A percentile compares a stretch with the other conserved stretches of the same genome.
Conservation (phyloP, 2,888 invertebrate genomes). For the Monopis laevigella region DNA sequence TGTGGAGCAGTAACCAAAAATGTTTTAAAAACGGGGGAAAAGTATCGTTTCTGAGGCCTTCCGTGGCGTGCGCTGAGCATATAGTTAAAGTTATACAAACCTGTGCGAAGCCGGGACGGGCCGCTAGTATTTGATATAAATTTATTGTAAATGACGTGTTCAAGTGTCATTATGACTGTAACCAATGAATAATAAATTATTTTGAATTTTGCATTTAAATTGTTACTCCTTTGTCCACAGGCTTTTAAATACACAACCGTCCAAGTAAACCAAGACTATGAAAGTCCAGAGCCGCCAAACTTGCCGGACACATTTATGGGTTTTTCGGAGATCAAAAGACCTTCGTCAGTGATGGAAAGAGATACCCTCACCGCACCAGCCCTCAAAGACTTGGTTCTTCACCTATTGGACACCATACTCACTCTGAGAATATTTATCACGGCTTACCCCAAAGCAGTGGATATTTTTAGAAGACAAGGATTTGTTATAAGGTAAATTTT, state of each 20-base stretch:
- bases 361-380: constrained; percentile 48
- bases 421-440: constrained; percentile 76
- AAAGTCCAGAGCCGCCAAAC: constrained; percentile 47
- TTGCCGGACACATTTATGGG: constrained; percentile 57
- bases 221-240: constrained; percentile 26
- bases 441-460: constrained; percentile 66
- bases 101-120: too few species aligned
- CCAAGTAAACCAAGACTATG: constrained; percentile 60
- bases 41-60: too few species aligned
- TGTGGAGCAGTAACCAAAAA: too few species aligned
- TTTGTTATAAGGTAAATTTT: constrained; percentile 63
- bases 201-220: neutral
- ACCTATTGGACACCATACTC: constrained; percentile 74
- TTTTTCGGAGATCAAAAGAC: constrained; percentile 46
- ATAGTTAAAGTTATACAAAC: too few species aligned
- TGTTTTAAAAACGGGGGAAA: too few species aligned
- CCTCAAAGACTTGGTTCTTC: constrained; percentile 74
- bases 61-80: too few species aligned
- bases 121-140: too few species aligned
- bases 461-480: constrained; percentile 64
- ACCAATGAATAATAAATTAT: too few species aligned
- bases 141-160: too few species aligned
- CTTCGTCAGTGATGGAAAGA: constrained; percentile 31
- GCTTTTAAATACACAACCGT: constrained; percentile 59
- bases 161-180: too few species aligned